Evolutionary conservation across 2,888 invertebrate genomes (phyloP).

Genomic region (Andrena bicolor): DNA sequence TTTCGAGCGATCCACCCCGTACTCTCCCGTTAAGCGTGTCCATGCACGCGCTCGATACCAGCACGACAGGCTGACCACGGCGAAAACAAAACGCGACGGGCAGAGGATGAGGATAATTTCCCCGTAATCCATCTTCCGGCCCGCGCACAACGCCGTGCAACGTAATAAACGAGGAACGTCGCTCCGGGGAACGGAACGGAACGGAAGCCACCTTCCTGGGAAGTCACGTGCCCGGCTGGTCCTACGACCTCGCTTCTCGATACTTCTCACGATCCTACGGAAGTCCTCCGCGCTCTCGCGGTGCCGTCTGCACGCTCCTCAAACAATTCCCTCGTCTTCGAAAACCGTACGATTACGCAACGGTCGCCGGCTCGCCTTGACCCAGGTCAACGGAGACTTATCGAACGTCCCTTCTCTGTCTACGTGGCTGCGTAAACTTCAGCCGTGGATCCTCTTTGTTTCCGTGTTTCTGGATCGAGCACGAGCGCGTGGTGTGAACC

Average conservation of each 20-base stretch:
- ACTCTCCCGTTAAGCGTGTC: neutral
- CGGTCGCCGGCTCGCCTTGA: constrained; percentile 61
- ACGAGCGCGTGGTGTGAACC: constrained; percentile 9
- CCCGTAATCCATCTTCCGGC: constrained; percentile 36
- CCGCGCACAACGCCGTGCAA: constrained; percentile 16
- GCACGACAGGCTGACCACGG: neutral
- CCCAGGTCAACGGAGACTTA: constrained; percentile 53
- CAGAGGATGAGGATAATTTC: constrained; percentile 53
- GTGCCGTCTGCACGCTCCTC: constrained; percentile 11
- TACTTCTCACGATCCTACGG: constrained; percentile 74
- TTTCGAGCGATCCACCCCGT: neutral
- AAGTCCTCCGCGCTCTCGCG: constrained; percentile 42
- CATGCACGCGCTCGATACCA: neutral
- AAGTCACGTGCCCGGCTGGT: constrained; percentile 69
- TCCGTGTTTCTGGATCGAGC: constrained; percentile 27
- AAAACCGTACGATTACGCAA: constrained; percentile 25
- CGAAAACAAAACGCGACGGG: constrained; percentile 36
- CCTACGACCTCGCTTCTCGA: constrained; percentile 71
- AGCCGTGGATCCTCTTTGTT: constrained; percentile 33
- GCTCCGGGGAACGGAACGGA: constrained; percentile 17
- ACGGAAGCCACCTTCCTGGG: constrained; percentile 66
- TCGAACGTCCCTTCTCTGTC: constrained; percentile 26
- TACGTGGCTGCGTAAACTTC: constrained; percentile 6
- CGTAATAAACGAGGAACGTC: constrained; percentile 30
- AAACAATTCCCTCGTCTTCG: constrained; percentile 33